Percentiles rank a stretch among this genome's conserved stretches.
phyloP scores from a whole-genome alignment of 2,113 vertebrate species.

The Oryzias javanicus region DNA sequence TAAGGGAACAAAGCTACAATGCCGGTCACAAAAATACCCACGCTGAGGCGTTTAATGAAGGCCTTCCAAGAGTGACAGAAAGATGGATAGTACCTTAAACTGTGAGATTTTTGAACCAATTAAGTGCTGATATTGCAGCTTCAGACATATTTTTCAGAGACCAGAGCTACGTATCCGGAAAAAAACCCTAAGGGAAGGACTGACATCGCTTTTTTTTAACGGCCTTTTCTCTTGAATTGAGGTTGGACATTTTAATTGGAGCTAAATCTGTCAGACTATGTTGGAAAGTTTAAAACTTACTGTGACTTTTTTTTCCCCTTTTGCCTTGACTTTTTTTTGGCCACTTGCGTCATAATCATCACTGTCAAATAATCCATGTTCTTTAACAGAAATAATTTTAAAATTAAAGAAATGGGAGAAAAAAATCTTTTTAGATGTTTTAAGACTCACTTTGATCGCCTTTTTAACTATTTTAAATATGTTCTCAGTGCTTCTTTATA shows the following conservation, averaged over 20 bases:
- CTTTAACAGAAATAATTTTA: background rate
- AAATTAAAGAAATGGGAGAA: too few species aligned
- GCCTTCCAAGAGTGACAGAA: conserved; percentile 27
- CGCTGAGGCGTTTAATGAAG: conserved; percentile 4
- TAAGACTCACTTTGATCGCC: too few species aligned
- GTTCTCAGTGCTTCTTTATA: too few species aligned
- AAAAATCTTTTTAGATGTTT: too few species aligned
- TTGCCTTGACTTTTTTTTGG: conserved; percentile 13
- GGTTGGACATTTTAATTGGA: conserved; percentile 57
- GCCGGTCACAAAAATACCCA: conserved; percentile 6
- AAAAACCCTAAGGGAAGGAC: conserved; percentile 43
- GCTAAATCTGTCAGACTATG: conserved; percentile 46
- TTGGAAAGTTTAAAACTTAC: conserved; percentile 18
- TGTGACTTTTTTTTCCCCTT: conserved; percentile 5
- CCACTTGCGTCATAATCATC: conserved; percentile 1
- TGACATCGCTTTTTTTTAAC: conserved; percentile 28
- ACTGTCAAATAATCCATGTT: background rate
- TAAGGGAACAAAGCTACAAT: conserved; percentile 15
- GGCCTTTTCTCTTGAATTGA: conserved; percentile 36
- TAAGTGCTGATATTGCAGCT: conserved; percentile 52
- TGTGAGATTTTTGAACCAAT: conserved; percentile 58
- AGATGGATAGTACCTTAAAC: conserved; percentile 42
- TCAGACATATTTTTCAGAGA: conserved; percentile 41
- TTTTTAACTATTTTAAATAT: too few species aligned
- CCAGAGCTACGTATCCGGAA: conserved; percentile 9